Evolutionary conservation across 2,113 vertebrate species (phyloP).

Genomic region (Hyaena hyaena): DNA sequence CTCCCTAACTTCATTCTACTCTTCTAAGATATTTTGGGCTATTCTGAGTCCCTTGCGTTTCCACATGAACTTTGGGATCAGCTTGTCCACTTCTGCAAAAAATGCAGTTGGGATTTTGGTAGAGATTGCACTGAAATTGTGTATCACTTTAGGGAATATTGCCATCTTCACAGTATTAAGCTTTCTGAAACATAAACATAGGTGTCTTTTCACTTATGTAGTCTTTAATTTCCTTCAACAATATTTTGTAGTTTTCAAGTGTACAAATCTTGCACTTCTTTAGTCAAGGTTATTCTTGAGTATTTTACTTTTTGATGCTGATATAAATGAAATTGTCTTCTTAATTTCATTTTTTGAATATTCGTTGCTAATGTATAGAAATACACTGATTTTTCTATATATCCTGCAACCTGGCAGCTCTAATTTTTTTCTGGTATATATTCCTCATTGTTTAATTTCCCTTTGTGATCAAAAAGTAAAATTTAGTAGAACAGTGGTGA

Average conservation of each 20-base stretch:
- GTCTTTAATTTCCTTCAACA: neutral
- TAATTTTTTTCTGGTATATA: neutral
- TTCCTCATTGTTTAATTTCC: neutral
- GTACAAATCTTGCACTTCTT: neutral
- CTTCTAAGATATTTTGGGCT: neutral
- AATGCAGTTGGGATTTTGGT: neutral
- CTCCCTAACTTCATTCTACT: neutral
- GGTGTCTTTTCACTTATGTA: neutral
- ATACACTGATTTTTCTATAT: neutral
- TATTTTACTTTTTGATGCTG: neutral
- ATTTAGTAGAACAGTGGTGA: neutral
- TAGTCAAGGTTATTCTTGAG: neutral
- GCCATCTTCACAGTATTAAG: neutral
- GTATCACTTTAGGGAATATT: neutral
- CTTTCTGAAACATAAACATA: neutral
- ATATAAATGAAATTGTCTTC: neutral
- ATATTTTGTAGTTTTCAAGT: neutral
- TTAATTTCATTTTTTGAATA: neutral
- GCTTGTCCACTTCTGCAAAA: neutral
- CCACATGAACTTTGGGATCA: neutral
- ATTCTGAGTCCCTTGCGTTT: neutral
- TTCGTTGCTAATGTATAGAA: neutral
- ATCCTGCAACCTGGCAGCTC: neutral
- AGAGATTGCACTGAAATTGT: neutral
- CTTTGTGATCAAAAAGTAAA: neutral